A percentile compares a stretch with the other conserved stretches of the same genome.
phyloP scores from a whole-genome alignment of 1,140 invertebrate genomes.

The Thrips palmi region DNA sequence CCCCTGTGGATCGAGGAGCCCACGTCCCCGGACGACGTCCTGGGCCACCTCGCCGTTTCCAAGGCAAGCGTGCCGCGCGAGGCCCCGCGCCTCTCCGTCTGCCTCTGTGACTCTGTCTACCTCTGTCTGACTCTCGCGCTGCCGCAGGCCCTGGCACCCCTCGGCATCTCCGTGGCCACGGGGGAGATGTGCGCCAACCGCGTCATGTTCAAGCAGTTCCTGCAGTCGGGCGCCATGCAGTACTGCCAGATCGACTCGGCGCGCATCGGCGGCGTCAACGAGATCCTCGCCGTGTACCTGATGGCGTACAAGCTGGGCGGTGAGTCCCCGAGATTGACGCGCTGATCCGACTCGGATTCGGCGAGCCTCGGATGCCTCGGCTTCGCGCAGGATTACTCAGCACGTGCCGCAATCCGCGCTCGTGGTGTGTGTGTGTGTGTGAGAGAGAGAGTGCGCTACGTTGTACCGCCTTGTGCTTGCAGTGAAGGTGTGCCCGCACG shows the following conservation, averaged over 20 bases:
- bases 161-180: conserved; percentile 68
- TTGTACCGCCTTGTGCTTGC: conserved; percentile 19
- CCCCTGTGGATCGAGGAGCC: conserved; percentile 86
- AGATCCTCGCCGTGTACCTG: conserved; percentile 70
- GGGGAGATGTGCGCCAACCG: conserved; percentile 85
- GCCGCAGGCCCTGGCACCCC: conserved; percentile 37
- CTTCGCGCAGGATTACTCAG: too few relatives aligned
- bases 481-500: conserved; percentile 87
- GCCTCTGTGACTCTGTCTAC: not conserved
- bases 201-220: conserved; percentile 82
- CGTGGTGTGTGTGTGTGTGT: too few relatives aligned
- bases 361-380: too few relatives aligned
- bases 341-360: too few relatives aligned
- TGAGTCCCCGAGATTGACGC: conserved; percentile 20
- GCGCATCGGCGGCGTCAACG: conserved; percentile 73
- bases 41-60: conserved; percentile 62
- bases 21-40: conserved; percentile 75
- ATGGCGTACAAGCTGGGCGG: conserved; percentile 62
- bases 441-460: too few relatives aligned
- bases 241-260: conserved; percentile 84
- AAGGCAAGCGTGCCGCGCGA: conserved; percentile 26
- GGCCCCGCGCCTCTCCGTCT: not conserved
- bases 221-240: conserved; percentile 58
- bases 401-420: too few relatives aligned
- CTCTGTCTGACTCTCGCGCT: conserved; percentile 8